Percentiles rank a stretch among this genome's conserved stretches.
Evolutionary conservation across 23 tunicate genomes (phyloP).

Genomic region (Clavelina lepadiformis): DNA sequence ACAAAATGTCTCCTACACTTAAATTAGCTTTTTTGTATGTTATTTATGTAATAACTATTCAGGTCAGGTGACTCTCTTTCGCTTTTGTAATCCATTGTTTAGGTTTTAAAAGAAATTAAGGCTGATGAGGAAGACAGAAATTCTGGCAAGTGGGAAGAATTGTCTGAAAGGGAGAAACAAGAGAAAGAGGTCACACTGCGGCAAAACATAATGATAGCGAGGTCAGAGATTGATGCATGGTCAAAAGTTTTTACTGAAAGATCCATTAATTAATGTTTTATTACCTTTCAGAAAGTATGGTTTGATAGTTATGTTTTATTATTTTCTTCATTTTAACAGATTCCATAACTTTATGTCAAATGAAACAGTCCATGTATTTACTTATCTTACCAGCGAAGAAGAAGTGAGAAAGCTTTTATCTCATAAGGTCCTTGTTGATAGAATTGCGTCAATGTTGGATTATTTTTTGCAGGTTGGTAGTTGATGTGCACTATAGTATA

Average conservation of each 20-base stretch:
- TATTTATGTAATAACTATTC: too few relatives aligned
- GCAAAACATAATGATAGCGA: slow-evolving; percentile 23
- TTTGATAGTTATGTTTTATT: too few relatives aligned
- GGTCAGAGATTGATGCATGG: too few relatives aligned
- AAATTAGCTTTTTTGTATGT: too few relatives aligned
- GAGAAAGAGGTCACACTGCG: slow-evolving; percentile 33
- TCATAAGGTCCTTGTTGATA: slow-evolving; percentile 40
- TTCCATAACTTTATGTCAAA: slow-evolving; percentile 58
- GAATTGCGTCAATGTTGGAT: slow-evolving; percentile 75
- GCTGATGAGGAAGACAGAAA: slow-evolving; percentile 28
- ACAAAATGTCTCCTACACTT: too few relatives aligned
- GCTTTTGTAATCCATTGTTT: too few relatives aligned
- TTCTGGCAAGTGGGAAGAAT: slow-evolving; percentile 47
- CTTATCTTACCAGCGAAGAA: slow-evolving; percentile 17
- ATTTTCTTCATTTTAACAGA: slow-evolving; percentile 5
- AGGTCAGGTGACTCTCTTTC: not conserved
- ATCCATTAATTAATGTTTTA: too few relatives aligned
- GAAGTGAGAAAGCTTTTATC: slow-evolving; percentile 45
- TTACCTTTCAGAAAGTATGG: too few relatives aligned
- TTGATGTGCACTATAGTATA: not conserved
- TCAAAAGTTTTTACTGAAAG: too few relatives aligned
- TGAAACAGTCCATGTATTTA: slow-evolving; percentile 38
- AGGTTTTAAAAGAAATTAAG: slow-evolving; percentile 40
- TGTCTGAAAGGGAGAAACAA: slow-evolving; percentile 22
- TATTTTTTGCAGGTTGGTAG: slow-evolving; percentile 32